Base-by-base conservation (phyloP, 2,888 invertebrate species). In the Perizoma affinitatum region DNA sequence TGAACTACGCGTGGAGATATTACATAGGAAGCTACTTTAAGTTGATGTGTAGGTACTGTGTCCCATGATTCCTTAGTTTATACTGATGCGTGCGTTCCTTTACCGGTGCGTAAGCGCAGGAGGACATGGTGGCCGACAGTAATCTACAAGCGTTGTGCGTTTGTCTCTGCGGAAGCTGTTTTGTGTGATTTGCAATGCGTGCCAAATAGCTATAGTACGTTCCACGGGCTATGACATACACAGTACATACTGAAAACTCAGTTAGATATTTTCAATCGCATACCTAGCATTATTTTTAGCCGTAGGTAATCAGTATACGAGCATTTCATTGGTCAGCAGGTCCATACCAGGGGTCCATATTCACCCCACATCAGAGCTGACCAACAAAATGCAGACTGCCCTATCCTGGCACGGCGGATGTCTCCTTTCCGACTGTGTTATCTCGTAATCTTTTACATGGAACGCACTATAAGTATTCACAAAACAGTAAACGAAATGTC, bases 81-180 rank as follows among this genome's bases (percentile, higher is more conserved):
- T 54, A 43, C 62, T 58, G 52, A 69, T 73, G 67, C 68, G 78
- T 79, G 79, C 75, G 61, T 57, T 71, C 72, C 74, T 66, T 65
- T 67, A 68, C 74, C 58, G 53, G 66, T 68, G 68, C 58, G 55
- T 47, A 54, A 58, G 63, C 66, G 58, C 66, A 56, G 59, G 55
- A 58, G 50, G 67, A 71, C 69, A 71, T 66, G 71, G 69, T 71
- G 69, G 71, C 68, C 69, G 65, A 54, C 56, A 34, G 54, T 58
- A 54, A 47, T 38, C 63, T 64, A 57, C 63, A 66, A 61, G 67
- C 67, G 44, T 54, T 34, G 69, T 65, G 69, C 63, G 50, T 46
- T 61, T 45, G 57, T 52, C 48, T 46, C 40, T 48, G 54, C 63
- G 47, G 40, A 65, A 67, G 66, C 67, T 65, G 65, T 61, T 60